Base-by-base conservation (phyloP, 2,797 vertebrate genomes). In the Neostethus bicornis region DNA sequence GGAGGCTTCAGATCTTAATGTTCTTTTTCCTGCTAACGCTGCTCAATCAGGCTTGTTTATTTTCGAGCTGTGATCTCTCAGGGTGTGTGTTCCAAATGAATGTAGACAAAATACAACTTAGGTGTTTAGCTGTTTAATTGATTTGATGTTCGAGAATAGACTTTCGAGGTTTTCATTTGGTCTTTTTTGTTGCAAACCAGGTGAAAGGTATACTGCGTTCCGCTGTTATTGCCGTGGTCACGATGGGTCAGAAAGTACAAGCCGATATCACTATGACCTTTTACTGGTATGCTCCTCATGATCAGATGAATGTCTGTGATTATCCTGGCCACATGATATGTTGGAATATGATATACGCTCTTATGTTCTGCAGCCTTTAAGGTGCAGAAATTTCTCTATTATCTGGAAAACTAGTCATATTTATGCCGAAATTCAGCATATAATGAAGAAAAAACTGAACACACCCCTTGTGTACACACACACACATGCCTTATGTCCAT, bases 251-350 rank as follows among this genome's bases (percentile, higher is more conserved):
- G 17, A 54, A 48, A 62, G 61, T 37, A 44, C 21, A 44, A 58
- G 35, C 43, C 32, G 61, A 66, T 71, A 54, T 69, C 69, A 50
- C n/a, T 29, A 50, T 68, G 61, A 74, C 75, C 61, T 80, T 84
- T 77, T 50, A 60, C 16, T 19, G 34, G 38, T 19, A 23, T 41
- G 41, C 25, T 67, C 39, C 57, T 49, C 55, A 44, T 25, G 55
- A 53, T 58, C 55, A n/a, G 44, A 19, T 26, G 38, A 73, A 71
- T 53, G 51, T 56, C 39, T 32, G 21, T 21, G 12, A 39, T 60
- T 47, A 38, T 17, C 17, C 14, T 24, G 8, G 35, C 25, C 12
- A 26, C 0, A 50, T 32, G 4, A 29, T 43, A 11, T 44, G 34
- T 16, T 35, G 4, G n/a, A 24, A 39, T 20, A 12, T 14, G 10